phyloP scores from a whole-genome alignment of 2,888 invertebrate species.

The Dastarcus helophoroides region DNA sequence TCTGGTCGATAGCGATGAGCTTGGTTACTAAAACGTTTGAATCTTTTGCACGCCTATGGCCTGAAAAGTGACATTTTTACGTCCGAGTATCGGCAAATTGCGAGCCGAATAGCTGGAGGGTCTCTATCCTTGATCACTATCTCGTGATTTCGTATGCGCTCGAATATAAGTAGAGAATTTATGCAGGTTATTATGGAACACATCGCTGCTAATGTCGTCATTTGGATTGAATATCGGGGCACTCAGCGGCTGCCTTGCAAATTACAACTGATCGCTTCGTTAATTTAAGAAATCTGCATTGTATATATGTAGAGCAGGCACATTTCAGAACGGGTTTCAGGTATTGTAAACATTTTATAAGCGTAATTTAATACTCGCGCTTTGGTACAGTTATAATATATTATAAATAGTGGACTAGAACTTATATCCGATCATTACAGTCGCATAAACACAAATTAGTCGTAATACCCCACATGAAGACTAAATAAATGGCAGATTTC shows the following conservation, averaged over 20 bases:
- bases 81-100: constrained; percentile 24
- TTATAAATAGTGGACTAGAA: neutral
- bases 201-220: constrained; percentile 25
- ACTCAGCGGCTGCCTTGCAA: constrained; percentile 14
- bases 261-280: constrained; percentile 15
- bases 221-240: constrained; percentile 21
- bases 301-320: constrained; percentile 1
- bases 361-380: constrained; percentile 1
- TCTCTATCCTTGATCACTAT: constrained; percentile 23
- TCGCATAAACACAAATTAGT: neutral
- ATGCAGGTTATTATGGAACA: constrained; percentile 24
- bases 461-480: too few species aligned
- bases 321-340: constrained; percentile 2
- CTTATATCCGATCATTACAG: neutral
- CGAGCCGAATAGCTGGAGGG: constrained; percentile 20
- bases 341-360: constrained; percentile 1
- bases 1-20: too few species aligned
- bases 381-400: neutral
- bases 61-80: constrained; percentile 23
- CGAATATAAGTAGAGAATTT: constrained; percentile 23
- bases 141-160: constrained; percentile 26
- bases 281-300: constrained; percentile 12
- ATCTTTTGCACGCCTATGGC: too few species aligned
- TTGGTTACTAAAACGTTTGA: too few species aligned
- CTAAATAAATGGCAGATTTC: too few species aligned